phyloP scores from a whole-genome alignment of 2,797 vertebrate species.

The Podargus strigoides region DNA sequence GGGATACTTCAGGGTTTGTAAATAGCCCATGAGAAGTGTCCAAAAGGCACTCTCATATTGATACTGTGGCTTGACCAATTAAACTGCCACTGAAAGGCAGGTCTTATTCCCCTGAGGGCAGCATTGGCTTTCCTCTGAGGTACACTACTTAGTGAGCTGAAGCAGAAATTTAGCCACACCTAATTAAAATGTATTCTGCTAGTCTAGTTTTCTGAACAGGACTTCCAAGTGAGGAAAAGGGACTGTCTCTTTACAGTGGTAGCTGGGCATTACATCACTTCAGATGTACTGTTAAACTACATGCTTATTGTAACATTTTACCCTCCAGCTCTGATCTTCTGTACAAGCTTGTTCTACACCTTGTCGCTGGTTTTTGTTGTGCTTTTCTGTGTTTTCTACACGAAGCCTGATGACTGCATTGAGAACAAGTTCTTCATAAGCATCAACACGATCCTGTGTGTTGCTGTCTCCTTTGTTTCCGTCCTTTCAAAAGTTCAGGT shows the following conservation, averaged over 20 bases:
- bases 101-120: neutral
- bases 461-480: slow-evolving; percentile 82
- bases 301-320: neutral
- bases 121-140: neutral
- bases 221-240: neutral
- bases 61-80: neutral
- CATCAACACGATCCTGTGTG: slow-evolving; percentile 85
- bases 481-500: slow-evolving; percentile 89
- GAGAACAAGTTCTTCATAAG: slow-evolving; percentile 93
- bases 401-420: slow-evolving; percentile 79
- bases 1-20: neutral
- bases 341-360: slow-evolving; percentile 80
- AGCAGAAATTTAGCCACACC: neutral
- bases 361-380: slow-evolving; percentile 72
- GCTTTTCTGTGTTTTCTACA: slow-evolving; percentile 84
- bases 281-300: neutral
- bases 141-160: neutral
- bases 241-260: neutral
- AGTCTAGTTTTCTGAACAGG: neutral
- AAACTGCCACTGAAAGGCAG: neutral
- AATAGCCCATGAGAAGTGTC: neutral
- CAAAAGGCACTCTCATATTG: neutral
- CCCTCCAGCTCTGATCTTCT: slow-evolving; percentile 78
- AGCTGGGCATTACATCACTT: neutral
- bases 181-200: neutral